Evolutionary conservation across 2,113 vertebrate genomes (phyloP), one percentile per base, ranked within the genome.

Genomic region (Scartelaos histophorus): DNA sequence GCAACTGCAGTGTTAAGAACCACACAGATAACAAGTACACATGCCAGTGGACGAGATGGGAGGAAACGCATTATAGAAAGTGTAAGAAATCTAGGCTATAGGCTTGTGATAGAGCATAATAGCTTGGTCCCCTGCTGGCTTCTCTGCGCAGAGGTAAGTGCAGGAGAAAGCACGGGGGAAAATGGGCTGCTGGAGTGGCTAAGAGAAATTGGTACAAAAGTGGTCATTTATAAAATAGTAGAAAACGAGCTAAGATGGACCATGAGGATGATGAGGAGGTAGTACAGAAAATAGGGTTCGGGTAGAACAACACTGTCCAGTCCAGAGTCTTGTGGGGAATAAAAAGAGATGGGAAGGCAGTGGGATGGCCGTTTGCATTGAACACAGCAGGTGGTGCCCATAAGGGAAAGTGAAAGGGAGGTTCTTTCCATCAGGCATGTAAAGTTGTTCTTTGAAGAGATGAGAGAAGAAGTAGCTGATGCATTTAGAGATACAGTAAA

Each of bases 71-170:
- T 81, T 68, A 74, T 73, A 72, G 73, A 71, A 71, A 67, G 75
- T 84, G 83, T 81, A 74, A 80, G 81, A 81, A 75, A 62, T 73
- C 57, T 82, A 64, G 68, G 84, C 86, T 89, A 85, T 85, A 79
- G 67, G 56, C 43, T 66, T 66, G 73, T 86, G 88, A 88, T 89
- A 79, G 83, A 87, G 77, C 79, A 88, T 88, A 92, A 92, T 90
- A 79, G 74, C 77, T 69, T 71, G 72, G 74, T 69, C 70, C 67
- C 85, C 87, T 77, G 78, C 88, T 87, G 87, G 80, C 74, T 78
- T 81, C 69, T 76, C 82, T 80, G 73, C 62, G 49, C 82, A 70
- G 70, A 82, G 74, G 76, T 82, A 66, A 81, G 78, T 78, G 71
- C 47, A 67, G 58, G 66, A 77, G 62, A 67, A 67, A 80, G 70